These are phyloP conservation scores for Spea multiplicata DNA, from an alignment of 2,113 vertebrate genomes.

Conservation along the genomic window DNA sequence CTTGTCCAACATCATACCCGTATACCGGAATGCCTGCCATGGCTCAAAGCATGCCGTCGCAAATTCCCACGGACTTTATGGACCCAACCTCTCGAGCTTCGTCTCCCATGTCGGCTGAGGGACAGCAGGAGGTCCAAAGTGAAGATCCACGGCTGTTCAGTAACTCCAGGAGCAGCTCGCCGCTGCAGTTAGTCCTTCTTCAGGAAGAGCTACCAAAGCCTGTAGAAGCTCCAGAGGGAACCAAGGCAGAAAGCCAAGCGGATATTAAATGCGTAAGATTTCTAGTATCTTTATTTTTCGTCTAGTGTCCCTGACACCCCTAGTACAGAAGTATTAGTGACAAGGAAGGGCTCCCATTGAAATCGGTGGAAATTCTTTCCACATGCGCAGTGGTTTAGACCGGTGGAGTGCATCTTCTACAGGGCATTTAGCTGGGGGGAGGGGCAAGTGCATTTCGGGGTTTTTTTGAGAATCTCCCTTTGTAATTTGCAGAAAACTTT, in stretches of 20 bases:
- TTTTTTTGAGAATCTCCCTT: no score
- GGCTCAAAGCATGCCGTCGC: not conserved
- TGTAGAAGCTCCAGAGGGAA: slow-evolving; percentile 53
- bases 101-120: slow-evolving; percentile 45
- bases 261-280: slow-evolving; percentile 56
- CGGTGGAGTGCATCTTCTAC: slow-evolving; percentile 24
- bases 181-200: slow-evolving; percentile 80
- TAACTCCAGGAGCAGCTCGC: slow-evolving; percentile 79
- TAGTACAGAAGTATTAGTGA: not conserved
- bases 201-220: slow-evolving; percentile 75
- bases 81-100: slow-evolving; percentile 43
- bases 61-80: not conserved
- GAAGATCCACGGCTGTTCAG: slow-evolving; percentile 55
- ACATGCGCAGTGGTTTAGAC: no score
- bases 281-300: no score
- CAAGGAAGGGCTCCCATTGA: no score
- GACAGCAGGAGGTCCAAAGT: slow-evolving; percentile 37
- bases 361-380: no score
- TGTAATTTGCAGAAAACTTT: no score
- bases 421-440: no score
- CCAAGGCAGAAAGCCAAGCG: not conserved
- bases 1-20: slow-evolving; percentile 41
- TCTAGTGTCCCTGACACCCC: no score
- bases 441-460: no score
- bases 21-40: slow-evolving; percentile 36